phyloP scores from a whole-genome alignment of 2,113 vertebrate genomes.

The Hippocampus barbouri region DNA sequence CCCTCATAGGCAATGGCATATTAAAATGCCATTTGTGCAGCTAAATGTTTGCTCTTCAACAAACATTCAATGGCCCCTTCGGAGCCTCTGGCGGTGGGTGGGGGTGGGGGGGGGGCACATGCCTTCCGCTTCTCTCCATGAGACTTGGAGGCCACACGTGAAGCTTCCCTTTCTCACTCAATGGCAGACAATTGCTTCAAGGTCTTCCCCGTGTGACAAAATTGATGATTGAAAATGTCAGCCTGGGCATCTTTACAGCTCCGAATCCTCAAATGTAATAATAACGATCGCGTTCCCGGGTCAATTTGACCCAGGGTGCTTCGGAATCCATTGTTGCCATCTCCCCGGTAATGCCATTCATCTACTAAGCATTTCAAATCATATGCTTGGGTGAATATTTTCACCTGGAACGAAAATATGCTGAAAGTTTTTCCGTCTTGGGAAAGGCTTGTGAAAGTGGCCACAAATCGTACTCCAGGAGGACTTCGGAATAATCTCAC shows the following conservation, averaged over 20 bases:
- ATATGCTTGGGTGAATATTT: too few relatives aligned
- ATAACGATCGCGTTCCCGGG: neutral
- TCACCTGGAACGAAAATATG: too few relatives aligned
- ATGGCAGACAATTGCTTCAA: constrained; percentile 23
- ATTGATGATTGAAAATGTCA: neutral
- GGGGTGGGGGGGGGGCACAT: too few relatives aligned
- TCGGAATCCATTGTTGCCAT: neutral
- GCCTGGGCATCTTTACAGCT: neutral
- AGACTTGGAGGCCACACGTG: constrained; percentile 1
- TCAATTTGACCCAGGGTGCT: neutral
- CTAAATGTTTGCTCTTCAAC: constrained; percentile 7
- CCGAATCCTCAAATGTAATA: neutral
- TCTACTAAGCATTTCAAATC: too few relatives aligned
- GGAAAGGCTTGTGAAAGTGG: too few relatives aligned
- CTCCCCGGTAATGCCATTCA: too few relatives aligned
- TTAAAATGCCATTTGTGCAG: neutral
- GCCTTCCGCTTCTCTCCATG: constrained; percentile 9
- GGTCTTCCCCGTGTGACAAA: constrained; percentile 18
- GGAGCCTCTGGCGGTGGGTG: neutral
- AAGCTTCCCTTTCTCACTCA: constrained; percentile 23
- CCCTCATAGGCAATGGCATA: neutral
- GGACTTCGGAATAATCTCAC: too few relatives aligned
- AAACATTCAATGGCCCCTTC: neutral
- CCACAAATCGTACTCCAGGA: too few relatives aligned
- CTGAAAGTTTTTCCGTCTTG: too few relatives aligned